Evolutionary conservation across 30 jellyfish, hydroid and myxozoan genomes (phyloP), one percentile per base, ranked within the genome.

Genomic region (Sanderia malayensis): DNA sequence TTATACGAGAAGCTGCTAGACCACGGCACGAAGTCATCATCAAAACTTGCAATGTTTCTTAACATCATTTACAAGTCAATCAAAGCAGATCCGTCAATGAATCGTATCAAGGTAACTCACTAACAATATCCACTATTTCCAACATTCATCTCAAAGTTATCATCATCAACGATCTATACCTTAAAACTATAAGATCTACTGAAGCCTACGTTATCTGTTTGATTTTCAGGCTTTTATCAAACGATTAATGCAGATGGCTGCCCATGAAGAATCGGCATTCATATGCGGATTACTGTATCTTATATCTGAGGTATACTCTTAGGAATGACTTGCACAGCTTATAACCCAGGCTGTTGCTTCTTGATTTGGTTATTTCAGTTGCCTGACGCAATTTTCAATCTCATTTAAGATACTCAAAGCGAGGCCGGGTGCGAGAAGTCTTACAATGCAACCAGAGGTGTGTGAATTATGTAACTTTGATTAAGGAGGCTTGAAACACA

Each of bases 391-490:
- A n/a, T n/a, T n/a, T n/a, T n/a, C n/a, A n/a, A n/a, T n/a, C n/a
- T n/a, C n/a, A n/a, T n/a, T 62, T 44, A n/a, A 89, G 97, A 86
- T 82, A 2, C 52, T 92, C 28, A 92, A 83, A 67, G 77, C 61
- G 57, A 61, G 59, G 27, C 96, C 96, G 0, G 95, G 86, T 9
- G 46, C 86, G 29, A 92, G 84, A 63, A 76, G 90, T 34, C 72
- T 92, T 45, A 61, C 84, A 4, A 46, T 71, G 78, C 98, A 92
- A 63, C 93, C 95, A 21, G 96, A 92, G 96, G 98, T 92, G 57
- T 28, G n/a, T n/a, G n/a, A n/a, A n/a, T n/a, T n/a, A n/a, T n/a
- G n/a, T n/a, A n/a, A n/a, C n/a, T n/a, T n/a, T n/a, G n/a, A n/a
- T n/a, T n/a, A n/a, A n/a, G n/a, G n/a, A n/a, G n/a, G n/a, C n/a